Base-by-base conservation (phyloP, 1,140 invertebrate genomes). In the Tetragnatha versicolor region DNA sequence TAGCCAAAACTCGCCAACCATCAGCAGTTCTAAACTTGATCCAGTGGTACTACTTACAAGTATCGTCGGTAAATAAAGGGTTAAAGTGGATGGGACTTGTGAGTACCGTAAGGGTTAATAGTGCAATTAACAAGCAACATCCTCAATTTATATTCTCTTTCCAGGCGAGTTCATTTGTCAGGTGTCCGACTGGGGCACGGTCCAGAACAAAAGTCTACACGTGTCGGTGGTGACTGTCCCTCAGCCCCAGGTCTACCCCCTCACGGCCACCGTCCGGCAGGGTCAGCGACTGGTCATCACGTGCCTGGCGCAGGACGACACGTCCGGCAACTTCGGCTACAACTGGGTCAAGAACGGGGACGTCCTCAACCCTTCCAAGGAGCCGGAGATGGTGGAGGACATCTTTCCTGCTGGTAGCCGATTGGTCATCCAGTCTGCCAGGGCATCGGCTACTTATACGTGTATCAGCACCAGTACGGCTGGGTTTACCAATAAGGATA, bases 311-410 rank as follows among this genome's bases (percentile, higher is more conserved):
- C 20, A 76, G 27, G 78, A 79, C 1, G 79, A 81, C 29, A 66
- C 35, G 12, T 39, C 53, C 58, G 65, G 45, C 2, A 72, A 20
- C 25, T 77, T 82, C 29, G 81, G 82, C 12, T 82, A 81, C 60
- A 82, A 80, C 29, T 82, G 82, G 82, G 39, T 81, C 0, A 82
- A 82, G 69, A 80, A 82, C 58, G 79, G 77, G 7, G 22, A 60
- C 33, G 80, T 82, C 5, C 65, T 82, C 7, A 81, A 80, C 60
- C 78, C 81, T 14, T 78, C 68, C 4, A 51, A 49, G 3, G 77
- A 81, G 29, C 35, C 42, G 10, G 82, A 82, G 53, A 47, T 82
- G n/a, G 75, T 82, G 7, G 82, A 82, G 47, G 82, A 82, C 53
- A 20, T 82, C 0, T 82, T 70, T 77, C 82, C 82, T 1, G 69